phyloP scores from a whole-genome alignment of 2,888 invertebrate genomes.

The Tachystola acroxantha region DNA sequence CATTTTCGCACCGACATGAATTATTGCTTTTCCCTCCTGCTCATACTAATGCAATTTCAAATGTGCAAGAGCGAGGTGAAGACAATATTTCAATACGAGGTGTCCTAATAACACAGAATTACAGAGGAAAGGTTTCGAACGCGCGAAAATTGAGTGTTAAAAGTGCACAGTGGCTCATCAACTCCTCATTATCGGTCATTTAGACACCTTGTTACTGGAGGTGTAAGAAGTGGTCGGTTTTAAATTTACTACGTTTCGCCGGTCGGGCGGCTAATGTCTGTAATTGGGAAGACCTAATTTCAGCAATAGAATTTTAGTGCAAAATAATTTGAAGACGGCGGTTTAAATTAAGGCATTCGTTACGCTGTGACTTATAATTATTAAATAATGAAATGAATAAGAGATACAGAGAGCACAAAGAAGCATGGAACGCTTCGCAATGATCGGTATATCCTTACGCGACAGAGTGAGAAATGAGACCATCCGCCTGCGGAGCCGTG shows the following conservation, averaged over 20 bases:
- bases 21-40: background rate
- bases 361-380: too few species aligned
- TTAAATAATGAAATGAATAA: too few species aligned
- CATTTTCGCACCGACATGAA: background rate
- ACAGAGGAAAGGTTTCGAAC: conserved; percentile 43
- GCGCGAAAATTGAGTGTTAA: conserved; percentile 69
- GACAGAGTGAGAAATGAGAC: too few species aligned
- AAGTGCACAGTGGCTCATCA: conserved; percentile 32
- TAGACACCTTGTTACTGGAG: conserved; percentile 20
- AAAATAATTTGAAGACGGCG: too few species aligned
- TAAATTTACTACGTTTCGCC: background rate
- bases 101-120: conserved; percentile 51
- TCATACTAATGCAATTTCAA: background rate
- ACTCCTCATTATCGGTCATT: conserved; percentile 27
- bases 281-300: background rate
- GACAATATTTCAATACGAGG: conserved; percentile 4
- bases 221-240: conserved; percentile 3
- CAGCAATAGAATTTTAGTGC: too few species aligned
- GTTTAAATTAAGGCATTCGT: too few species aligned
- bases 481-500: too few species aligned
- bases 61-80: background rate
- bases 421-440: too few species aligned
- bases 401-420: too few species aligned
- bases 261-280: background rate
- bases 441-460: too few species aligned